These are phyloP conservation scores for Pan paniscus DNA, from an alignment of 2,113 vertebrate genomes.

Conservation along the genomic window DNA sequence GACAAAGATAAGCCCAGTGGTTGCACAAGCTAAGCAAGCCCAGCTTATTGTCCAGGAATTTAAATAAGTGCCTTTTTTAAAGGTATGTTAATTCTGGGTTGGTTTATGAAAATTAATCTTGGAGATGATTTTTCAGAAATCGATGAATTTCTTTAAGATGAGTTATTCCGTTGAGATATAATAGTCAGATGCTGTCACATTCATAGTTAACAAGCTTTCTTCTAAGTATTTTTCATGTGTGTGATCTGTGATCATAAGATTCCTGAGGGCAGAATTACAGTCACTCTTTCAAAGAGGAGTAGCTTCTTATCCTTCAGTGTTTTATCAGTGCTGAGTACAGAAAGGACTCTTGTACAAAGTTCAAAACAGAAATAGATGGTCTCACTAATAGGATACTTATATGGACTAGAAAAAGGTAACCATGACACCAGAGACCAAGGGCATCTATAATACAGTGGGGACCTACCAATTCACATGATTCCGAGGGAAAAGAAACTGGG, in stretches of 20 bases:
- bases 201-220: background rate
- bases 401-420: background rate
- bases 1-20: background rate
- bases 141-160: background rate
- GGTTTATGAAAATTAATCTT: background rate
- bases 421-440: background rate
- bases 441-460: background rate
- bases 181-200: background rate
- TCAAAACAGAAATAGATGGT: background rate
- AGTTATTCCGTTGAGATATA: background rate
- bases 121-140: background rate
- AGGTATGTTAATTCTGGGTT: background rate
- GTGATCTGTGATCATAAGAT: background rate
- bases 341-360: background rate
- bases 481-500: background rate
- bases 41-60: background rate
- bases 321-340: background rate
- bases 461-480: background rate
- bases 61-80: background rate
- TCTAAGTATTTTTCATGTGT: background rate
- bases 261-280: background rate
- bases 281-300: background rate
- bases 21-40: background rate
- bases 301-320: background rate
- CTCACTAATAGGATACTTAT: background rate